Evolutionary conservation across 1,140 invertebrate genomes (phyloP).

Genomic region (Aricia agestis): DNA sequence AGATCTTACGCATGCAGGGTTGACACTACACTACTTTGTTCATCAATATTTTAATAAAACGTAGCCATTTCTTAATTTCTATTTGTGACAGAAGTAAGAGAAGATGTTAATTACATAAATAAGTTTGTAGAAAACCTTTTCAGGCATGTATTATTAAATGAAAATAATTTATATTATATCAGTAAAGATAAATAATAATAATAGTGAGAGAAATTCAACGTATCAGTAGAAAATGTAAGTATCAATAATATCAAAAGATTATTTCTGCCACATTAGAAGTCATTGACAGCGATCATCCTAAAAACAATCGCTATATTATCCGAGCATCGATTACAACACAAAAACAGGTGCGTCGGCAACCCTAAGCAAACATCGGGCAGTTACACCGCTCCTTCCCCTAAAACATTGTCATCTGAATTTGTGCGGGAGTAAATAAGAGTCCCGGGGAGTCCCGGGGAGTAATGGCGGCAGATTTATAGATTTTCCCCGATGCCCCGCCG

Average conservation of each 20-base stretch:
- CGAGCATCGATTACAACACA: neutral
- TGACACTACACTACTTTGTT: conserved; percentile 28
- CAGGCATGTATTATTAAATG: too few species aligned
- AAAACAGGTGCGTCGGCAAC: conserved; percentile 33
- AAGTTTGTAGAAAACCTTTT: too few species aligned
- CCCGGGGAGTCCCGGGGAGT: conserved; percentile 63
- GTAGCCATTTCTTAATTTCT: too few species aligned
- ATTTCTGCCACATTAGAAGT: too few species aligned
- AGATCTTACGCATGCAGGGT: conserved; percentile 44
- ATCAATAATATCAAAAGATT: too few species aligned
- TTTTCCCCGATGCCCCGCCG: conserved; percentile 68
- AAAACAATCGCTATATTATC: neutral
- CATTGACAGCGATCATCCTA: too few species aligned
- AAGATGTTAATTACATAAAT: too few species aligned
- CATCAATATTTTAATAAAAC: neutral
- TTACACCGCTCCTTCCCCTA: conserved; percentile 71
- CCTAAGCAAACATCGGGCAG: conserved; percentile 51
- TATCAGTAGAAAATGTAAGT: too few species aligned
- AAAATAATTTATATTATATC: too few species aligned
- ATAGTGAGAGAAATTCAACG: too few species aligned
- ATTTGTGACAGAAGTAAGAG: too few species aligned
- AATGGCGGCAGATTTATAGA: conserved; percentile 76
- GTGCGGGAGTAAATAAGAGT: conserved; percentile 74
- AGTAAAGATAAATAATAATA: too few species aligned
- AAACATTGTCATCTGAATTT: conserved; percentile 76